Base-by-base conservation (phyloP, 2,888 invertebrate genomes). In the Agrochola circellaris region DNA sequence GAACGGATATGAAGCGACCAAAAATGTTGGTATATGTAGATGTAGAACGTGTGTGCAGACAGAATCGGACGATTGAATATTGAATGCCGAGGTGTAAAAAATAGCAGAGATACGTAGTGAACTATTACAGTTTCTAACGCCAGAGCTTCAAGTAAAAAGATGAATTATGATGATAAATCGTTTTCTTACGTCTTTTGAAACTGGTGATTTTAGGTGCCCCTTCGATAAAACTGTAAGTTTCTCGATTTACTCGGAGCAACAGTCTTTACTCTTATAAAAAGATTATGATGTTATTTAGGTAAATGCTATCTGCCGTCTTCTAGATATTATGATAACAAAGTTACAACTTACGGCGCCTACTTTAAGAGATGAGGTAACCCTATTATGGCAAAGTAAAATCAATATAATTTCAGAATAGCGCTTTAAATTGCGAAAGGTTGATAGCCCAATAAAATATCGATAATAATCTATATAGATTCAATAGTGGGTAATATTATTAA, bases 401-500 rank as follows among this genome's bases (percentile, higher is more conserved):
- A 54, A 76, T 82, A 84, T 73, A 67, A 80, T 66, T 74, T 76
- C 76, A 62, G 66, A 51, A 67, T 73, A 72, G 60, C 61, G 62
- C 48, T 82, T 81, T 60, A 70, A 77, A 83, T 78, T 54, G 77
- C 68, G 13, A 77, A 79, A 79, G 77, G 77, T 79, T 79, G 58
- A 75, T 75, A 75, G 79, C 72, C 66, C 73, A 76, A 86, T 87
- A 87, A 87, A 86, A 84, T 74, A 76, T 70, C 76, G 87, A 87
- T 87, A 84, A 86, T 81, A 81, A 87, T 87, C 87, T 87, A 73
- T 62, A 84, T 84, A 65, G 82, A 79, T 79, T 84, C 83, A 86
- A 87, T 81, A 83, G 79, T 87, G 79, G 84, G 84, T 86, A 83
- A 79, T 87, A 87, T 86, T 87, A 86, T 87, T 86, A 86, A 84